phyloP scores from a whole-genome alignment of 1,140 invertebrate genomes.

The Drosophila saltans region DNA sequence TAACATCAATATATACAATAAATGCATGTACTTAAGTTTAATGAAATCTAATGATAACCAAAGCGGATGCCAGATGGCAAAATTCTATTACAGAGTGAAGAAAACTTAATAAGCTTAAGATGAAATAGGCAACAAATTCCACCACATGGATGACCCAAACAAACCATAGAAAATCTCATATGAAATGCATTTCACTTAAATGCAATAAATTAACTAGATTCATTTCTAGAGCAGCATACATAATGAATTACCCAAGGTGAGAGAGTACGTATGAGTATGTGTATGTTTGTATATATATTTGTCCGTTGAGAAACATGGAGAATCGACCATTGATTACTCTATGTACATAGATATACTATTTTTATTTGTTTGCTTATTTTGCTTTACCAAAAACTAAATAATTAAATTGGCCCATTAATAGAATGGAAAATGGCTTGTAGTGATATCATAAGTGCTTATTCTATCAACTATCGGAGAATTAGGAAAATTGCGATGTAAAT shows the following conservation, averaged over 20 bases:
- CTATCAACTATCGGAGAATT: no score
- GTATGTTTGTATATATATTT: no score
- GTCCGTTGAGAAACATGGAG: neutral
- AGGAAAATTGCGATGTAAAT: no score
- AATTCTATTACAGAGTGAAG: neutral
- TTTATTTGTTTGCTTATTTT: no score
- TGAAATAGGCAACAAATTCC: slow-evolving; percentile 18
- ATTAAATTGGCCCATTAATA: no score
- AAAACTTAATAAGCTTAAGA: slow-evolving; percentile 27
- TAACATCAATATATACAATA: slow-evolving; percentile 9
- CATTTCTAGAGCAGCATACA: slow-evolving; percentile 37
- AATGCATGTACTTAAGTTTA: neutral
- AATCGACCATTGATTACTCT: neutral
- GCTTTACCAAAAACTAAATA: no score
- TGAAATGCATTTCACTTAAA: slow-evolving; percentile 67
- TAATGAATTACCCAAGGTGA: slow-evolving; percentile 55
- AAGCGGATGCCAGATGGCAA: neutral
- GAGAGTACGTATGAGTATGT: neutral
- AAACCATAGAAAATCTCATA: slow-evolving; percentile 25
- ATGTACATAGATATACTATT: no score
- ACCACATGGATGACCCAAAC: slow-evolving; percentile 18
- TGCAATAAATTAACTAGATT: slow-evolving; percentile 60
- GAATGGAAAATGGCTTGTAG: no score
- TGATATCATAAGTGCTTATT: no score
- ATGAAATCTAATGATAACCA: slow-evolving; percentile 1